These are phyloP conservation scores for Tragelaphus scriptus DNA, from an alignment of 2,113 vertebrate genomes.

Conservation along the genomic window DNA sequence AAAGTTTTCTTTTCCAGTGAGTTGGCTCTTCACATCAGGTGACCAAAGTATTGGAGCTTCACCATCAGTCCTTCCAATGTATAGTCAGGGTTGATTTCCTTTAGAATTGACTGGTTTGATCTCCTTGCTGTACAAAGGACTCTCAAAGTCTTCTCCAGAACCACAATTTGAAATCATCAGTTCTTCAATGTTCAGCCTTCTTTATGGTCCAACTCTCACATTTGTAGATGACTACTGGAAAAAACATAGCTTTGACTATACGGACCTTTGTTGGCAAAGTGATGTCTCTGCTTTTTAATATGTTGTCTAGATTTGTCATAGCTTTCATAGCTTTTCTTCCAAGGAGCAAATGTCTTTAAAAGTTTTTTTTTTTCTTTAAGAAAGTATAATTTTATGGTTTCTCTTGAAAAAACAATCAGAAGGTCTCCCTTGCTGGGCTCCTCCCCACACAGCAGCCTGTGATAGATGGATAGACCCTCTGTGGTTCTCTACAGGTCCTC, in stretches of 20 bases:
- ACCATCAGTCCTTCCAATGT: not conserved
- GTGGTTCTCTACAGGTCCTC: rapidly evolving
- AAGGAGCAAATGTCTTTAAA: not conserved
- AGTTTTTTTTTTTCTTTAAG: not conserved
- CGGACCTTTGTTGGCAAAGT: not conserved
- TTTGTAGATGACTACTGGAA: not conserved
- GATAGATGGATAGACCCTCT: rapidly evolving
- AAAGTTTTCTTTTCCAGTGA: not conserved
- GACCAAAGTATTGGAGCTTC: not conserved
- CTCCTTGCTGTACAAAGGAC: not conserved
- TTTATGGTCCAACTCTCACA: not conserved
- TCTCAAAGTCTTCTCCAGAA: not conserved
- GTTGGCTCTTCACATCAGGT: not conserved
- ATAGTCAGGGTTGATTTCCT: not conserved
- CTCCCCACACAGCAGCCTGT: not conserved
- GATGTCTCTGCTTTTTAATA: not conserved
- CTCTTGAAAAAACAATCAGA: not conserved
- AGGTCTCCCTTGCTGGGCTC: not conserved
- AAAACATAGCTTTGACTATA: not conserved
- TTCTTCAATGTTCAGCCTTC: not conserved
- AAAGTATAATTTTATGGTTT: not conserved
- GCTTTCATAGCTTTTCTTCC: not conserved
- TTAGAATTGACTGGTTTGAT: not conserved
- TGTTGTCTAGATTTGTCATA: not conserved
- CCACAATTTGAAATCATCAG: not conserved